Evolutionary conservation across 1,140 invertebrate genomes (phyloP).

Genomic region (Rhysida immarginata): DNA sequence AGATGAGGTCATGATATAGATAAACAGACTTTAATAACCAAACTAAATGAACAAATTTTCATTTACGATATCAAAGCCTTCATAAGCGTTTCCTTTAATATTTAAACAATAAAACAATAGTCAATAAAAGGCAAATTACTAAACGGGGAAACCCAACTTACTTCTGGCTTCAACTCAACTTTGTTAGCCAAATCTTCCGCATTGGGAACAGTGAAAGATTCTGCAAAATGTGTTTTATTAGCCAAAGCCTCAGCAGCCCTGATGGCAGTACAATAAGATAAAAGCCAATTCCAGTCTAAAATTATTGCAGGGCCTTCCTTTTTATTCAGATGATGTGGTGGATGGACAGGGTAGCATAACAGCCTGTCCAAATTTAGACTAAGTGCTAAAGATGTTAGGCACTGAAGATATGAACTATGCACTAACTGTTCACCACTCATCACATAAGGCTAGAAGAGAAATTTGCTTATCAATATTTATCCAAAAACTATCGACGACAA

Average conservation of each 20-base stretch:
- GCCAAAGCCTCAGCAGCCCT: slow-evolving; percentile 39
- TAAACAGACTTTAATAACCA: too few relatives aligned
- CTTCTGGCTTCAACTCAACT: slow-evolving; percentile 7
- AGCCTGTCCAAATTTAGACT: slow-evolving; percentile 39
- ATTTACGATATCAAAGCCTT: too few relatives aligned
- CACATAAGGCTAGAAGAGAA: slow-evolving; percentile 25
- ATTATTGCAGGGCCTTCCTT: slow-evolving; percentile 20
- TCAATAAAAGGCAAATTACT: too few relatives aligned
- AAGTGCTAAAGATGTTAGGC: slow-evolving; percentile 38
- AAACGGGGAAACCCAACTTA: neutral
- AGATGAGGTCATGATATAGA: too few relatives aligned
- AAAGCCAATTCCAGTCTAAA: slow-evolving; percentile 43
- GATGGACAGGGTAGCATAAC: slow-evolving; percentile 34
- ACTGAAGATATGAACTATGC: slow-evolving; percentile 44
- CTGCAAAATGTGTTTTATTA: slow-evolving; percentile 33
- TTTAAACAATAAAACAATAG: too few relatives aligned
- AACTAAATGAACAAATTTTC: too few relatives aligned
- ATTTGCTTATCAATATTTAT: neutral
- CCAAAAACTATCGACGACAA: too few relatives aligned
- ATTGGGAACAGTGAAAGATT: slow-evolving; percentile 26
- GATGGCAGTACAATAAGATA: slow-evolving; percentile 37
- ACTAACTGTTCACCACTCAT: slow-evolving; percentile 42
- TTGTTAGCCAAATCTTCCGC: neutral
- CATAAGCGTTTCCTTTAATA: too few relatives aligned
- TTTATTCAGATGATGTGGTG: slow-evolving; percentile 25